phyloP scores from a whole-genome alignment of 2,888 invertebrate genomes.

The Amphiduros pacificus region DNA sequence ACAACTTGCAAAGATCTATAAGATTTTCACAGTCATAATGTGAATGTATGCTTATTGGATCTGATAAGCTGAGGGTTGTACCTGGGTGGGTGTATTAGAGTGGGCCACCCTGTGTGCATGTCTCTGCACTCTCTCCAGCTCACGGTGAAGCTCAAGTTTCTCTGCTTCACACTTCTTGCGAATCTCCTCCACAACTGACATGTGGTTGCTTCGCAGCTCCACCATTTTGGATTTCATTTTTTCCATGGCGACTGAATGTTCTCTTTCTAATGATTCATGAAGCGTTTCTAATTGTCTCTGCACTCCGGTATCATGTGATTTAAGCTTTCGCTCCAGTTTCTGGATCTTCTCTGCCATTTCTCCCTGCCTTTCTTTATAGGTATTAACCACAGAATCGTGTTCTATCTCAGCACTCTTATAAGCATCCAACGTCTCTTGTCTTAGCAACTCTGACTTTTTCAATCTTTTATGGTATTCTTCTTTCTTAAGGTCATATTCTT shows the following conservation, averaged over 20 bases:
- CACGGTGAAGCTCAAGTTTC: constrained; percentile 6
- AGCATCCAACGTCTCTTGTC: constrained; percentile 11
- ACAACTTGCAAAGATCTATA: too few relatives aligned
- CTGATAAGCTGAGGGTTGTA: too few relatives aligned
- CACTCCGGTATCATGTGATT: background rate
- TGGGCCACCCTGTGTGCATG: constrained; percentile 2
- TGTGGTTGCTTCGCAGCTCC: constrained; percentile 35
- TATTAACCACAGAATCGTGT: constrained; percentile 32
- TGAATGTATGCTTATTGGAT: too few relatives aligned
- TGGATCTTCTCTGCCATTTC: constrained; percentile 27
- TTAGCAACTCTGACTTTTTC: background rate
- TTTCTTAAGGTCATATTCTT: background rate
- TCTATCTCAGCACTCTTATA: constrained; percentile 31
- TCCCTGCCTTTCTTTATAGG: constrained; percentile 33
- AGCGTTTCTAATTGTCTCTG: constrained; percentile 3
- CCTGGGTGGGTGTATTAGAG: constrained; percentile 30
- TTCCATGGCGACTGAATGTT: constrained; percentile 40
- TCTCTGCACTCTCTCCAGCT: too few relatives aligned
- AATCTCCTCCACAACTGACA: constrained; percentile 30
- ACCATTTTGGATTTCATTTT: constrained; percentile 42
- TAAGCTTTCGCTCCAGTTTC: constrained; percentile 11
- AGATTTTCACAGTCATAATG: too few relatives aligned
- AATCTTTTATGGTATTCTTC: background rate
- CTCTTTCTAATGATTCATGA: constrained; percentile 32
- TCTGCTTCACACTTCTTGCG: constrained; percentile 29